Percentiles rank a stretch among this genome's conserved stretches.
phyloP scores from a whole-genome alignment of 2,113 vertebrate species.

The Poeciliopsis retropinna region DNA sequence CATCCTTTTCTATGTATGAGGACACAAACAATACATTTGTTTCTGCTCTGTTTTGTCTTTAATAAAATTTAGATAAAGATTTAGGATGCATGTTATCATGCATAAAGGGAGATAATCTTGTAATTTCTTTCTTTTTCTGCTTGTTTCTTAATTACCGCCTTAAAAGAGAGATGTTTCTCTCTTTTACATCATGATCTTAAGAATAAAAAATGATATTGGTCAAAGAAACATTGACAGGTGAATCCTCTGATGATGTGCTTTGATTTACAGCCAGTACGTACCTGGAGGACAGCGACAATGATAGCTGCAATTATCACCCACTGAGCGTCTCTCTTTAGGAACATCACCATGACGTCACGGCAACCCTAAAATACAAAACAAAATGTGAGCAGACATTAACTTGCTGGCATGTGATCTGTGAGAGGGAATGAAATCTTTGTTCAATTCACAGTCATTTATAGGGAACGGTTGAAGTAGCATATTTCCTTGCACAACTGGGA shows the following conservation, averaged over 20 bases:
- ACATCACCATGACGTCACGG: constrained; percentile 50
- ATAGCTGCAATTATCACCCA: constrained; percentile 84
- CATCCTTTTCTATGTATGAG: background rate
- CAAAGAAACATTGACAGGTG: background rate
- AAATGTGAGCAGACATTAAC: background rate
- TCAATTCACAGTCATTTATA: background rate
- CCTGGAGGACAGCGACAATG: constrained; percentile 89
- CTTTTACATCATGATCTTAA: background rate
- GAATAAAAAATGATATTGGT: background rate
- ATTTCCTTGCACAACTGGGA: background rate
- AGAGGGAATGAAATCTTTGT: background rate
- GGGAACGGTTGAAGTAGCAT: background rate
- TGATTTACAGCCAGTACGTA: constrained; percentile 48
- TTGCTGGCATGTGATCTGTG: background rate
- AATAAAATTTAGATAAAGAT: background rate
- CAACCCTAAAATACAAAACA: constrained; percentile 81
- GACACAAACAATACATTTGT: background rate
- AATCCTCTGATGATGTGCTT: background rate
- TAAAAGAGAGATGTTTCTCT: background rate
- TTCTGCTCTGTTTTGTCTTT: background rate
- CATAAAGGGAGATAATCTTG: too few relatives aligned
- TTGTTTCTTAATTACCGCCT: background rate
- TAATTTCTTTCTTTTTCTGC: background rate
- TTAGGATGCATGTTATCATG: background rate
- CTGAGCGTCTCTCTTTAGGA: constrained; percentile 76